Percentiles rank a stretch among this genome's conserved stretches.
Evolutionary conservation across 2,888 invertebrate species (phyloP).

Genomic region (Drosophila austrosaltans): DNA sequence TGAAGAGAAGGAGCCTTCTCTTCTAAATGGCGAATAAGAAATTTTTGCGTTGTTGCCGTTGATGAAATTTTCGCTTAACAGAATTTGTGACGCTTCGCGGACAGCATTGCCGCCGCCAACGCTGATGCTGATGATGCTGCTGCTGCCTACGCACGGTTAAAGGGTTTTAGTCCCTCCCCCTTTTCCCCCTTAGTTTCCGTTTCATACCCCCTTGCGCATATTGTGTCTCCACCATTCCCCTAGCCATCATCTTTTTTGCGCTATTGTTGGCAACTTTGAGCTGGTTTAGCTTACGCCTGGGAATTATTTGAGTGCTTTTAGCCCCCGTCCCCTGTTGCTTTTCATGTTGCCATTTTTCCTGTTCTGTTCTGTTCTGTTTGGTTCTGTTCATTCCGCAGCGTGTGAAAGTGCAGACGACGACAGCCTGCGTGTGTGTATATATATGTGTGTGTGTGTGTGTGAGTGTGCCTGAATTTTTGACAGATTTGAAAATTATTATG

Average conservation of each 20-base stretch:
- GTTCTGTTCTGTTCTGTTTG: not conserved
- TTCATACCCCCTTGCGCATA: not conserved
- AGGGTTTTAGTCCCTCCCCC: constrained; percentile 71
- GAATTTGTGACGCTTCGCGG: constrained; percentile 76
- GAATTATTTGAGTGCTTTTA: constrained; percentile 79
- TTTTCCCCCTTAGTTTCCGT: constrained; percentile 4
- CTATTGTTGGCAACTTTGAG: constrained; percentile 76
- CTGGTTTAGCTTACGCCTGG: constrained; percentile 78
- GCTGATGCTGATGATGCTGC: not conserved
- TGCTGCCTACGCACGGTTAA: constrained; percentile 65
- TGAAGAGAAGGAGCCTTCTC: constrained; percentile 13
- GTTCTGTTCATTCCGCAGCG: constrained; percentile 50
- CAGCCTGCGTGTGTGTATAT: constrained; percentile 41
- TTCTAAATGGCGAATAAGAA: constrained; percentile 69
- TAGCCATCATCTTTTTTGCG: constrained; percentile 31
- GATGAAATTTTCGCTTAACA: constrained; percentile 81
- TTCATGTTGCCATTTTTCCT: not conserved
- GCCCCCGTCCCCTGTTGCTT: constrained; percentile 4
- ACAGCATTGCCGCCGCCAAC: constrained; percentile 37
- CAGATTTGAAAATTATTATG: constrained; percentile 81
- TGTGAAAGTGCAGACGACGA: constrained; percentile 77
- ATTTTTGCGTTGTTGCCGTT: constrained; percentile 52
- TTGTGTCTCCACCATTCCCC: not conserved
- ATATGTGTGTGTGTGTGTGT: constrained; percentile 24
- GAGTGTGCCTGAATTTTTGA: constrained; percentile 70